Evolutionary conservation across 2,888 invertebrate genomes (phyloP), one percentile per base, ranked within the genome.

Genomic region (Plemyria rubiginata): DNA sequence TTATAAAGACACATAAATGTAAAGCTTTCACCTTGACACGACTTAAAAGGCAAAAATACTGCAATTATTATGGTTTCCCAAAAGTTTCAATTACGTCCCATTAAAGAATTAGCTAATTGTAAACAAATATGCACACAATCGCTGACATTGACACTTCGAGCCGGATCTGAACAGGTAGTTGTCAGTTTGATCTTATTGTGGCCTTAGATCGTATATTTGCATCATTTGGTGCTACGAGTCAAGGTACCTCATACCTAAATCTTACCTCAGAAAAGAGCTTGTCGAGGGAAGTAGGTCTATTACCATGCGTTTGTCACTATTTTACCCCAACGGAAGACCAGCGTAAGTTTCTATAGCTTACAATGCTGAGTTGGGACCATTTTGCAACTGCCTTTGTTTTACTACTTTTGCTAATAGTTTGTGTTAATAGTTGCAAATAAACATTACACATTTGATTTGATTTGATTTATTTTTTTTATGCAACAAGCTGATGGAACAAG

Each of bases 81-180:
- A 54, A 9, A 32, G 15, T 32, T 51, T 15, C 28, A 16, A 28
- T 38, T 22, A 46, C 45, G 57, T 52, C 60, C 64, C 66, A 67
- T 69, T 62, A 67, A 52, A 65, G 15, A 65, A 36, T 32, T 55
- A 49, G 32, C 36, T 9, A 46, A 45, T 16, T 60, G 64, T 63
- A 45, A 70, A 68, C 67, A 65, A 51, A 56, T 46, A 67, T 63
- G 68, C 63, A 71, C 72, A 79, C 70, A 76, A 77, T 71, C 67
- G 60, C 56, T 77, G 87, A 86, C 88, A 90, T 87, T 90, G 90
- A 89, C 86, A 86, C 82, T 81, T 73, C 76, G 78, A 90, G 84
- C 88, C 88, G 89, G 91, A 90, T 87, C 84, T 84, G 6, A 84
- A 53, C 56, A 54, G 29, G 55, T 45, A 57, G 16, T 55, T 48